phyloP scores from a whole-genome alignment of 1,140 invertebrate genomes.

The Drosophila orena region DNA sequence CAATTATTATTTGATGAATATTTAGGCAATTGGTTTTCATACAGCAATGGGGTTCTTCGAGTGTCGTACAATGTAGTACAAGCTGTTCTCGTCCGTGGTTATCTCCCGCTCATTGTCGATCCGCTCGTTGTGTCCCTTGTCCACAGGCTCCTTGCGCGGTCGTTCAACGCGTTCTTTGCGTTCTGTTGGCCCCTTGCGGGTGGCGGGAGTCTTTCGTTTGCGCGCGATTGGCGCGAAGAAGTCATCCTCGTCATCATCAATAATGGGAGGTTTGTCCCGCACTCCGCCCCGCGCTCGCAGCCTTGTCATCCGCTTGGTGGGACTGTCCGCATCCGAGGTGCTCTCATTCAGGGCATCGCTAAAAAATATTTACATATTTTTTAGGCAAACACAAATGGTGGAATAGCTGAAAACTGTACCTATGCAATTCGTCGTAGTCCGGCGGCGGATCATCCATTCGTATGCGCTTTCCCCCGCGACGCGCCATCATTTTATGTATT shows the following conservation, averaged over 20 bases:
- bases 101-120: slow-evolving; percentile 82
- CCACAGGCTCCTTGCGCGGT: slow-evolving; percentile 80
- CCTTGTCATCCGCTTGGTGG: slow-evolving; percentile 85
- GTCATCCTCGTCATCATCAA: slow-evolving; percentile 84
- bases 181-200: slow-evolving; percentile 85
- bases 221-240: slow-evolving; percentile 77
- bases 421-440: slow-evolving; percentile 85
- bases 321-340: slow-evolving; percentile 85
- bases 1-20: not conserved
- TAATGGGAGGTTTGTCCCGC: slow-evolving; percentile 83
- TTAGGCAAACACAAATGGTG: not conserved
- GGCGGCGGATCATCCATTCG: slow-evolving; percentile 96
- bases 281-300: slow-evolving; percentile 85
- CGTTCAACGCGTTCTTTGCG: slow-evolving; percentile 85
- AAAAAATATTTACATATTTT: not conserved
- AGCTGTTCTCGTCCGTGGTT: slow-evolving; percentile 91
- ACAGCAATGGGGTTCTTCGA: slow-evolving; percentile 92
- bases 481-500: slow-evolving; percentile 87
- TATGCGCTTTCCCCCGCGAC: slow-evolving; percentile 93
- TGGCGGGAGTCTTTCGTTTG: slow-evolving; percentile 84
- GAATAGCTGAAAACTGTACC: slow-evolving; percentile 25
- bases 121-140: slow-evolving; percentile 79
- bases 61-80: slow-evolving; percentile 92
- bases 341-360: slow-evolving; percentile 81
- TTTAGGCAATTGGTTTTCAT: slow-evolving; percentile 55